phyloP scores from a whole-genome alignment of 2,113 vertebrate species.

The Odontophorus gujanensis region DNA sequence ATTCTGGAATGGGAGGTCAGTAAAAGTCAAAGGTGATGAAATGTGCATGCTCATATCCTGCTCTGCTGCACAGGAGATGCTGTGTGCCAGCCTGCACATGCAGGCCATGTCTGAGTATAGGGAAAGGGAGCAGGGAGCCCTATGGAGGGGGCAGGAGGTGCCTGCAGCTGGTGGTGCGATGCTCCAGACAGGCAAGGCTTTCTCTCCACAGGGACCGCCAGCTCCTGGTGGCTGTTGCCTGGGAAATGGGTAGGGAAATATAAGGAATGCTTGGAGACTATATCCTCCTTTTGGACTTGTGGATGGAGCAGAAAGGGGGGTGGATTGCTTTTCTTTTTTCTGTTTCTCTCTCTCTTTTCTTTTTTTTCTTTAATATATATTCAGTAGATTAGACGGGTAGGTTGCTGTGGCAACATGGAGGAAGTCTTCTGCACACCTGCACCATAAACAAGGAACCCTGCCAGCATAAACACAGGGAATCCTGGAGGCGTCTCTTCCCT shows the following conservation, averaged over 20 bases:
- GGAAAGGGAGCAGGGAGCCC: background rate
- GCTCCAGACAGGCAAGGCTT: slow-evolving; percentile 70
- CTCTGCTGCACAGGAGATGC: background rate
- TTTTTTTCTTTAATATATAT: slow-evolving; percentile 69
- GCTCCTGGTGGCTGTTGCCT: slow-evolving; percentile 81
- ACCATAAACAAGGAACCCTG: slow-evolving; percentile 58
- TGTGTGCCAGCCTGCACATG: background rate
- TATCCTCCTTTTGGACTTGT: slow-evolving; percentile 78
- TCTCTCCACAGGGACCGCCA: slow-evolving; percentile 61
- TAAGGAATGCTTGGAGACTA: slow-evolving; percentile 79
- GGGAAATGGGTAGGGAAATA: slow-evolving; percentile 81
- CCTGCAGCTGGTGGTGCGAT: slow-evolving; percentile 14
- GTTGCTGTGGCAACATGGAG: slow-evolving; percentile 84
- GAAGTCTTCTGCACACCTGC: slow-evolving; percentile 83
- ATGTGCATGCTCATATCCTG: background rate
- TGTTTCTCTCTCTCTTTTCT: slow-evolving; percentile 77
- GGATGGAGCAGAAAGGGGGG: slow-evolving; percentile 81
- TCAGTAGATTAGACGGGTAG: slow-evolving; percentile 81
- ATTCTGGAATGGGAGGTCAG: background rate
- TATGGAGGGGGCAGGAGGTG: background rate
- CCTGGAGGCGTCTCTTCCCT: slow-evolving; percentile 3
- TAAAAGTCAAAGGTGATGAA: slow-evolving; percentile 11
- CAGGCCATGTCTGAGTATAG: background rate
- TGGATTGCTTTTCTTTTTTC: slow-evolving; percentile 75
- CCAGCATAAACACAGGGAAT: slow-evolving; percentile 58